Conservation (phyloP, 2,113 vertebrate genomes). For the Tringa solitaria region DNA sequence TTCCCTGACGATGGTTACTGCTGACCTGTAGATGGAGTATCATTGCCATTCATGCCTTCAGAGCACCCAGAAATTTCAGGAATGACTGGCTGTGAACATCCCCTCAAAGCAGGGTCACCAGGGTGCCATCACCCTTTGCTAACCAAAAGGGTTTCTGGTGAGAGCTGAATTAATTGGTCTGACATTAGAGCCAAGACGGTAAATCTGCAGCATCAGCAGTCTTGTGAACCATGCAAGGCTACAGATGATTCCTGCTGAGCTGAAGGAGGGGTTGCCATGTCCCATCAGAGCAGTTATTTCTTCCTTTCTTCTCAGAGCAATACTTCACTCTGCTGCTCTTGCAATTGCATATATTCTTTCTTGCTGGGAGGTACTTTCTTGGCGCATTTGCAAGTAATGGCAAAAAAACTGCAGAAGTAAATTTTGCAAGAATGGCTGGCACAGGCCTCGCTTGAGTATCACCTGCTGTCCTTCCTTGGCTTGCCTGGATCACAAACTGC, state of each 20-base stretch:
- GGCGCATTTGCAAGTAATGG: background rate
- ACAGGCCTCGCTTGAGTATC: background rate
- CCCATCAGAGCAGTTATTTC: background rate
- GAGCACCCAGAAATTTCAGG: background rate
- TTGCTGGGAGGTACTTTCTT: background rate
- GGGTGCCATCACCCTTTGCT: background rate
- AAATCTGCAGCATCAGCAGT: background rate
- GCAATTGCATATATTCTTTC: background rate
- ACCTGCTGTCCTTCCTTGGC: background rate
- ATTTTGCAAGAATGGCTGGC: background rate
- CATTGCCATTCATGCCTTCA: background rate
- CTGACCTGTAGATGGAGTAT: background rate
- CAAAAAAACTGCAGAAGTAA: background rate
- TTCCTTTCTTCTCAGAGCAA: background rate
- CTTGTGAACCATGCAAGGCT: background rate
- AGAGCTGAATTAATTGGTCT: background rate
- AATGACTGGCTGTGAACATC: background rate
- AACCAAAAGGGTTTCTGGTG: background rate
- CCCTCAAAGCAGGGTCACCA: background rate
- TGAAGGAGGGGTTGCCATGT: background rate
- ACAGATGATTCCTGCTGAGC: background rate
- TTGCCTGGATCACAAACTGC: background rate
- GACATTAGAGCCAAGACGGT: background rate
- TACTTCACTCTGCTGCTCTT: background rate
- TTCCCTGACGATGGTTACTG: background rate